Base-by-base conservation (phyloP, 2,888 invertebrate species). In the Meiosimyza platycephala region DNA sequence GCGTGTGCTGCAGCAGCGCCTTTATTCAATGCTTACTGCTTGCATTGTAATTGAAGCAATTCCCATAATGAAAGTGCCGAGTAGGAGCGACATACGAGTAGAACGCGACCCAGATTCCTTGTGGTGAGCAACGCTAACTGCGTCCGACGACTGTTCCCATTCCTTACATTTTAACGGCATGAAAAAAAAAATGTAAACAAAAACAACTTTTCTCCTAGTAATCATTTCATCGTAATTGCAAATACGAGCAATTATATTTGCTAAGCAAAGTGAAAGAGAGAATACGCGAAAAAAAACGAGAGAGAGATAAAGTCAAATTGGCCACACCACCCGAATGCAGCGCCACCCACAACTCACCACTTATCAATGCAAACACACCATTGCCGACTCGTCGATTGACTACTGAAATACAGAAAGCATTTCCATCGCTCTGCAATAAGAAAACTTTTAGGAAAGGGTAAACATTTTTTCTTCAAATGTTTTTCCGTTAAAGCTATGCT, bases 91-190 rank as follows among this genome's bases (percentile, higher is more conserved):
- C 40, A 9, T 6, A 40, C 40, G 40, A 40, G 40, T 40, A 54
- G 16, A 48, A 72, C n/a, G 47, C 52, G 68, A 64, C 63, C 68
- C 72, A 65, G 52, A 70, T 70, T 64, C 69, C 62, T 16, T 63
- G 63, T 40, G 40, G 40, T 40, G 40, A 28, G 28, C 28, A 28
- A 28, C 28, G 28, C 28, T 28, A 28, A 51, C n/a, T 70, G 47
- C 51, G 62, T 13, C 50, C 40, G 7, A 51, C 33, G 62, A 16
- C 15, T 33, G 59, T 5, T 22, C 57, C 48, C 64, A 55, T 71
- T 71, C 62, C 59, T 63, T 54, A 28, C 22, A 48, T 40, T 70
- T 47, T 28, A 28, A 28, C 28, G 4, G 28, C 28, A 28, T 28
- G 28, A 28, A 4, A 28, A 28, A 40, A 40, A 40, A 40, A 40